A percentile compares a stretch with the other conserved stretches of the same genome.
phyloP scores from a whole-genome alignment of 2,797 vertebrate species.

The Antrozous pallidus region DNA sequence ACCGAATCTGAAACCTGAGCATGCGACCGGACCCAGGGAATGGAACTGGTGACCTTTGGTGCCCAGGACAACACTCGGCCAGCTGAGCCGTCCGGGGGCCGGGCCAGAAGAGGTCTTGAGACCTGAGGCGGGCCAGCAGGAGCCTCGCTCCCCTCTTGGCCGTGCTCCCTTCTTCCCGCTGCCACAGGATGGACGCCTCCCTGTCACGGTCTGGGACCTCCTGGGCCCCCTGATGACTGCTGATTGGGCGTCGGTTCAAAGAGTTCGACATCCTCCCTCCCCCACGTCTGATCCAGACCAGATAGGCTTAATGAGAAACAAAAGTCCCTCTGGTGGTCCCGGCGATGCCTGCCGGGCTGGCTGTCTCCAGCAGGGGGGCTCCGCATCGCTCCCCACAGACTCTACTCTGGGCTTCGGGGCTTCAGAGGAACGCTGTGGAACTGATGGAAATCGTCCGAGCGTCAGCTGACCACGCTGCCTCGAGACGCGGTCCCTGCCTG shows the following conservation, averaged over 20 bases:
- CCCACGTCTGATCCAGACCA: constrained; percentile 83
- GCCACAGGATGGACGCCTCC: background rate
- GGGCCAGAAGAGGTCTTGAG: background rate
- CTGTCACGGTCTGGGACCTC: constrained; percentile 2
- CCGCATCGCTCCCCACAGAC: constrained; percentile 42
- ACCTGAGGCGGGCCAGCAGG: background rate
- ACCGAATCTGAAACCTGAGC: background rate
- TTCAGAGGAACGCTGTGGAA: constrained; percentile 41
- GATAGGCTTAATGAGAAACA: constrained; percentile 83
- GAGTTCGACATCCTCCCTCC: constrained; percentile 74
- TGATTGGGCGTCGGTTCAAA: constrained; percentile 77
- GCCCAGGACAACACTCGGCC: background rate
- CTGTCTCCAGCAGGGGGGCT: background rate
- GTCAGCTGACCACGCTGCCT: background rate
- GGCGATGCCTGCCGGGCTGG: background rate
- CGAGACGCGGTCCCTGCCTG: background rate
- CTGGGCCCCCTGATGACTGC: constrained; percentile 67
- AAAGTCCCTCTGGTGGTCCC: constrained; percentile 75
- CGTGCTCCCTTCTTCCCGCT: background rate
- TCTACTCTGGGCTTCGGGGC: constrained; percentile 53
- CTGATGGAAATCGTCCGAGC: constrained; percentile 31
- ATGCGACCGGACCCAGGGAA: background rate
- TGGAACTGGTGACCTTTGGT: background rate
- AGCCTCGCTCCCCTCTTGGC: background rate
- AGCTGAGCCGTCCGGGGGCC: accelerated